Evolutionary conservation across 2,113 vertebrate genomes (phyloP).

Genomic region (Pteropus alecto): DNA sequence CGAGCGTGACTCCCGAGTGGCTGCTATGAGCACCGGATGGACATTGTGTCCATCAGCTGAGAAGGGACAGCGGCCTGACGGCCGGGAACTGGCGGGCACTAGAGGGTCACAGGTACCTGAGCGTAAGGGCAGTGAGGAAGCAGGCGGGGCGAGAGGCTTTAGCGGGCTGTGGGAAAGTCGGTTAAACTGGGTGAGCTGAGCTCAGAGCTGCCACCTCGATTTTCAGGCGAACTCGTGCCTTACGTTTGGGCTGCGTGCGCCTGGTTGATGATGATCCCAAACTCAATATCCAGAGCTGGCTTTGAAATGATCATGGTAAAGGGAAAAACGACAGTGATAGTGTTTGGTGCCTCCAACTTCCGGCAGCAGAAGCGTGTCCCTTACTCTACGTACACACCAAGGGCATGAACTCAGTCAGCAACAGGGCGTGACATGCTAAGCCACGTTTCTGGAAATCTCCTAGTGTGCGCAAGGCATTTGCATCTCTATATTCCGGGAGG

Average conservation of each 20-base stretch:
- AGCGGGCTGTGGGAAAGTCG: not conserved
- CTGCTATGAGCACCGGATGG: not conserved
- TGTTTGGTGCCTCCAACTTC: not conserved
- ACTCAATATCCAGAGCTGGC: not conserved
- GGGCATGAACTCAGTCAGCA: not conserved
- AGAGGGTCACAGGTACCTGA: not conserved
- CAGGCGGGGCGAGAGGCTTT: not conserved
- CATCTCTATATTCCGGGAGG: rapidly evolving
- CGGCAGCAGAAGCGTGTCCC: not conserved
- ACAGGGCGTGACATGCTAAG: rapidly evolving
- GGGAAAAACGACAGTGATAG: too few species aligned
- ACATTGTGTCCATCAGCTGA: not conserved
- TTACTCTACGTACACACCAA: not conserved
- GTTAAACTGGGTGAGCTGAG: not conserved
- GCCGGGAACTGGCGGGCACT: not conserved
- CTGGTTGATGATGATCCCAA: not conserved
- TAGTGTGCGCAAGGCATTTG: too few species aligned
- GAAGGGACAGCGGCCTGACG: not conserved
- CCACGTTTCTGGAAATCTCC: not conserved
- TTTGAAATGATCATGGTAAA: not conserved
- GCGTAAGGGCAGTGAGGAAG: rapidly evolving
- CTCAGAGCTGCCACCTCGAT: not conserved
- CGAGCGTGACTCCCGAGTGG: not conserved
- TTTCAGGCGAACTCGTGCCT: not conserved
- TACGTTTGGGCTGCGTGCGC: not conserved